These are phyloP conservation scores for Cynoglossus semilaevis DNA, from an alignment of 2,113 vertebrate genomes.

Conservation along the genomic window DNA sequence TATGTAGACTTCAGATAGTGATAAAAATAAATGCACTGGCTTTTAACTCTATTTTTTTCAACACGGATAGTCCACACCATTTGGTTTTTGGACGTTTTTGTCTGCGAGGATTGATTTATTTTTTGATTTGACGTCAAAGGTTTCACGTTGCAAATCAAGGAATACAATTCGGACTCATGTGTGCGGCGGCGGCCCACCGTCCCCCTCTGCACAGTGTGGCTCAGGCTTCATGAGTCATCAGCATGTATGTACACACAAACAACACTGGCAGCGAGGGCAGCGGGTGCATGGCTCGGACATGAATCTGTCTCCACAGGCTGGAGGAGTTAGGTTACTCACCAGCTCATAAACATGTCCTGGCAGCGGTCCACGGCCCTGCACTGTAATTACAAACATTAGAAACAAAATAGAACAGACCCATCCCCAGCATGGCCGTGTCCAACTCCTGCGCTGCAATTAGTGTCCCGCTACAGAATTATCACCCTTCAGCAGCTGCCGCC, in stretches of 20 bases:
- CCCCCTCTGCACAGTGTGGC: conserved; percentile 34
- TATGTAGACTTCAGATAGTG: not conserved
- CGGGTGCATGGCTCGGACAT: conserved; percentile 64
- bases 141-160: too few relatives aligned
- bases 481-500: conserved; percentile 47
- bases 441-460: conserved; percentile 58
- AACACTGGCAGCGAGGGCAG: conserved; percentile 48
- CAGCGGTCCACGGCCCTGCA: conserved; percentile 53
- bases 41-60: not conserved
- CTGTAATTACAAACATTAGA: conserved; percentile 72
- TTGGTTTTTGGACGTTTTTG: too few relatives aligned
- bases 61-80: not conserved
- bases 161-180: not conserved
- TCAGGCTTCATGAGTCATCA: conserved; percentile 53
- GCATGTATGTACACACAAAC: conserved; percentile 44
- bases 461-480: conserved; percentile 62
- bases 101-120: too few relatives aligned
- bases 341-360: conserved; percentile 71
- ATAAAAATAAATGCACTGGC: conserved; percentile 5
- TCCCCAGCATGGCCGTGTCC: conserved; percentile 43
- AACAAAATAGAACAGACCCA: conserved; percentile 66
- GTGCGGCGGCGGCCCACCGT: conserved; percentile 1
- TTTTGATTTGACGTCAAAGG: too few relatives aligned
- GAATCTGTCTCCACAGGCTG: conserved; percentile 61
- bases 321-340: conserved; percentile 71